A percentile compares a stretch with the other conserved stretches of the same genome.
Evolutionary conservation across 2,888 invertebrate genomes (phyloP).

Genomic region (Seira ritae): DNA sequence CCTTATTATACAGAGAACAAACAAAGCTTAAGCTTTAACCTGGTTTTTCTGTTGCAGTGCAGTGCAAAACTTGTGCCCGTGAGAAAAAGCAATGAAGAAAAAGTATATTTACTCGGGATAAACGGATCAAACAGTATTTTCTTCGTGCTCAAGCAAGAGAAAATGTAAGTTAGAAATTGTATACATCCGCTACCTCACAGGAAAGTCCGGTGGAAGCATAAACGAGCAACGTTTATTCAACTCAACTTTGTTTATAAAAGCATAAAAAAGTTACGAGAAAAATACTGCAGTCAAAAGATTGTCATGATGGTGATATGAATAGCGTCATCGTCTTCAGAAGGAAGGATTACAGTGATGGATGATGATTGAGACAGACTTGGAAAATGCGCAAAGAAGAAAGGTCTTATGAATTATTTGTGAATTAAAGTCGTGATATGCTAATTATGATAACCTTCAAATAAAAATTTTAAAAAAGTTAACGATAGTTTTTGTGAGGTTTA

Average conservation of each 20-base stretch:
- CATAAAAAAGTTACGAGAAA: not conserved
- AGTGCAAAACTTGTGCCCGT: constrained; percentile 58
- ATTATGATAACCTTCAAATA: not conserved
- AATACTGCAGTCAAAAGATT: not conserved
- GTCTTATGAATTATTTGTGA: too few relatives aligned
- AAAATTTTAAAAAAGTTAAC: not conserved
- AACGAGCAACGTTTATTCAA: not conserved
- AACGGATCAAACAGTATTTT: too few relatives aligned
- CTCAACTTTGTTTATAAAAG: not conserved
- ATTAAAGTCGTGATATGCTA: not conserved
- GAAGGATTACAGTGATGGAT: not conserved
- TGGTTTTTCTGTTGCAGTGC: constrained; percentile 48
- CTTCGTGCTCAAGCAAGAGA: not conserved
- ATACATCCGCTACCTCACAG: not conserved
- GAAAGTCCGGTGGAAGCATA: not conserved
- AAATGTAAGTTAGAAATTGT: not conserved
- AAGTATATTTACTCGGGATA: too few relatives aligned
- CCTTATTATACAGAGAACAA: constrained; percentile 50
- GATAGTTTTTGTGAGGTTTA: too few relatives aligned
- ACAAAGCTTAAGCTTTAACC: constrained; percentile 47
- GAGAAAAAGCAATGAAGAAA: constrained; percentile 46
- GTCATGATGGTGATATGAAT: not conserved
- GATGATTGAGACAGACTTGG: not conserved
- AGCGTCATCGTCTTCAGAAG: too few relatives aligned
- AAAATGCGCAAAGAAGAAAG: not conserved